Base-by-base conservation (phyloP, 2,797 vertebrate species). In the Thamnophis elegans region DNA sequence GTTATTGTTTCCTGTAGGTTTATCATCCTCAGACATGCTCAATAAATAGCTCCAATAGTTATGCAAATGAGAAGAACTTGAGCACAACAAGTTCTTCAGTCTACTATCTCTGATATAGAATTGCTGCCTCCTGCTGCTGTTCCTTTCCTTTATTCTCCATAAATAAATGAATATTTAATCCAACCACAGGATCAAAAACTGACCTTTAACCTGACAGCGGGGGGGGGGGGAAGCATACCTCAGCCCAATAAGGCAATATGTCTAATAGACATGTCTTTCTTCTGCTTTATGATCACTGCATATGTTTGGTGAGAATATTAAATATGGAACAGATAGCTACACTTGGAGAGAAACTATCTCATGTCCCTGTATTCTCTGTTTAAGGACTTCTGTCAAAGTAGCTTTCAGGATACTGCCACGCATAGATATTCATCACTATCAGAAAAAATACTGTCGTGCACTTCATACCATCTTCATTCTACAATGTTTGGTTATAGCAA, bases 401-500 rank as follows among this genome's bases (percentile, higher is more conserved):
- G 55, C 14, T 58, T 88, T 56, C 87, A 58, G 32, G 87, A 58
- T 88, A 20, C 18, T 56, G 86, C 28, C 32, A 55, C 36, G 93
- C 86, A 92, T 95, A 32, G 5, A 68, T 68, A 68, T 68, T 32
- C 28, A 0, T 68, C 62, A 32, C 5, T 32, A 16, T 68, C 5
- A 6, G n/a, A 28, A 68, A 68, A 68, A 32, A 88, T 88, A 20
- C 10, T 58, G 87, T n/a, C 32, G 36, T 36, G 93, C 86, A 90
- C 95, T 95, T 95, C 88, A 92, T 86, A 9, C 51, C 26, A 28
- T 7, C 13, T 92, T 86, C 87, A 42, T 78, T 82, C 16, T 36
- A 16, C 28, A 87, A 5, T 16, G 32, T 55, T 85, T 93, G 89
- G 93, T 93, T 95, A 92, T 92, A n/a, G n/a, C n/a, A n/a, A n/a